Percentiles rank a stretch among this genome's conserved stretches.
These are phyloP conservation scores for Catharus bicknelli DNA, from an alignment of 2,113 vertebrate species.

Conservation along the genomic window DNA sequence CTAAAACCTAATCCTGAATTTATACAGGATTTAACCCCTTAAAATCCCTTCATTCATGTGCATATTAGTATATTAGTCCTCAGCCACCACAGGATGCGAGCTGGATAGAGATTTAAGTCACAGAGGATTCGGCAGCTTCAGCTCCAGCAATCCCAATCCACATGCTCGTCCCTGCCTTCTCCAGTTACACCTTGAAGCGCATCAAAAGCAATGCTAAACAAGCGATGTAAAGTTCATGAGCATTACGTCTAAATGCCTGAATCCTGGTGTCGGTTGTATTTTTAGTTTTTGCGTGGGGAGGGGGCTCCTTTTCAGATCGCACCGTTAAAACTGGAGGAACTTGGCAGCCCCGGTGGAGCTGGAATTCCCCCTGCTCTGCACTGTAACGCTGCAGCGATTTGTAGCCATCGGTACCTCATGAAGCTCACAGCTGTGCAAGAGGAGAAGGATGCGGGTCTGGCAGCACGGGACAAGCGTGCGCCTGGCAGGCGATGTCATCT, in stretches of 20 bases:
- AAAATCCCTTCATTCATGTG: background rate
- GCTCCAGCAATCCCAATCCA: background rate
- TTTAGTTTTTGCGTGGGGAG: conserved; percentile 48
- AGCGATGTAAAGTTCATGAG: background rate
- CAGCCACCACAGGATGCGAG: background rate
- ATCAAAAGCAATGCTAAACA: background rate
- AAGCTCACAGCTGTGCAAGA: conserved; percentile 75
- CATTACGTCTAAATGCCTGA: background rate
- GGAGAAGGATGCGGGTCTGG: conserved; percentile 59
- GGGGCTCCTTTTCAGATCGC: conserved; percentile 14
- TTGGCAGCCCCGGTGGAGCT: conserved; percentile 58
- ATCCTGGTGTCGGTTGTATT: conserved; percentile 43
- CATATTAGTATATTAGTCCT: background rate
- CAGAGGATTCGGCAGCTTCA: background rate
- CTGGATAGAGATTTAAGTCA: background rate
- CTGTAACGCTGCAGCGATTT: conserved; percentile 67
- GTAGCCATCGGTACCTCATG: conserved; percentile 65
- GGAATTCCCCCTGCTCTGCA: conserved; percentile 78
- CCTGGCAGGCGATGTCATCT: conserved; percentile 59
- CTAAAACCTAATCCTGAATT: background rate
- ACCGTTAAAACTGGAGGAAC: conserved; percentile 68
- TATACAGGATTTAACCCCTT: background rate
- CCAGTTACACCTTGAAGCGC: background rate
- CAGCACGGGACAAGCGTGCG: conserved; percentile 50
- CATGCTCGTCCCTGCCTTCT: background rate